Evolutionary conservation across 2,113 vertebrate genomes (phyloP), one percentile per base, ranked within the genome.

Genomic region (Scartelaos histophorus): DNA sequence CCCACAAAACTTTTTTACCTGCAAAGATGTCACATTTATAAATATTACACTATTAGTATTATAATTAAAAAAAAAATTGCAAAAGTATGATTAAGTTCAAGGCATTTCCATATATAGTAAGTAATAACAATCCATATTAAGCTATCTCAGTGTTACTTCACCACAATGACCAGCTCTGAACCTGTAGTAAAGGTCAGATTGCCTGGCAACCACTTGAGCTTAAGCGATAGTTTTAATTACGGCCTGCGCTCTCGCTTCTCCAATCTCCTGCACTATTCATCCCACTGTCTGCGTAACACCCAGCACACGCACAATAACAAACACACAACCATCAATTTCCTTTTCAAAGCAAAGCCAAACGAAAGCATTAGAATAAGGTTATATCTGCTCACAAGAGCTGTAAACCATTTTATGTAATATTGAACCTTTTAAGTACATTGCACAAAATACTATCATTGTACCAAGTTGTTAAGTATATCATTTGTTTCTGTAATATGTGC

Each of bases 151-250:
- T 72, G 69, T 75, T 57, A 81, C 86, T 82, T 83, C 72, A 78
- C 83, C 78, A 83, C 69, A 3, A 76, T 38, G 82, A 81, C 49
- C 2, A 13, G 34, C 16, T 81, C 46, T 75, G 79, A 80, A 82
- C 76, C 80, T 85, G 80, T 47, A 67, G 84, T 77, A 88, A 82
- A 90, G 89, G 90, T 90, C 89, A 89, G 81, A 90, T 90, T 69
- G 87, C 90, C 87, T 90, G 81, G 87, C 84, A 91, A 92, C 85
- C 87, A 85, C 85, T 86, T 65, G 60, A 84, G 84, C 70, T 87
- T 61, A 81, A 76, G 82, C 75, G 89, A 90, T 86, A 82, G 82
- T 90, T 92, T 92, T 92, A 94, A 94, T 92, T 90, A 90, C 78
- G 85, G 86, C 77, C 71, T 84, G 72, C 76, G 68, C 60, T 65